Percentiles rank a stretch among this genome's conserved stretches.
phyloP scores from a whole-genome alignment of 2,797 vertebrate genomes.

The Scyliorhinus canicula region DNA sequence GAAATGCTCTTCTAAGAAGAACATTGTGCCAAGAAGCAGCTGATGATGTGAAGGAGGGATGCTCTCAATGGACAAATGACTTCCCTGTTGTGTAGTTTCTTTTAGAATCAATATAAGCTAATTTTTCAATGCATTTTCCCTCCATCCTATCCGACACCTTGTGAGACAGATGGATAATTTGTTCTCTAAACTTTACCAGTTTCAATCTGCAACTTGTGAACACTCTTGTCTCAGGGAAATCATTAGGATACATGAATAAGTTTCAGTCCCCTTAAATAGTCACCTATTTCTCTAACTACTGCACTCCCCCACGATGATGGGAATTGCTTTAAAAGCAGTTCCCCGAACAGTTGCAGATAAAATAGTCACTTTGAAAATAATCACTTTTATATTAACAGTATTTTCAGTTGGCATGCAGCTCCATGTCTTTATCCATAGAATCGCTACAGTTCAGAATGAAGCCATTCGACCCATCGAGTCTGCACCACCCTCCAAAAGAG shows the following conservation, averaged over 20 bases:
- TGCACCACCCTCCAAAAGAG: no score
- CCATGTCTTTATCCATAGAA: no score
- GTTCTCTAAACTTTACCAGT: not conserved
- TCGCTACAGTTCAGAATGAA: no score
- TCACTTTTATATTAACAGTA: not conserved
- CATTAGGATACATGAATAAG: not conserved
- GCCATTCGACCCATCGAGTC: no score
- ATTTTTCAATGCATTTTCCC: not conserved
- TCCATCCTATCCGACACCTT: not conserved
- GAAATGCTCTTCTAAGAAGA: not conserved
- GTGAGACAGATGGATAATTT: not conserved
- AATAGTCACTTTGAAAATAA: not conserved
- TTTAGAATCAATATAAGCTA: not conserved
- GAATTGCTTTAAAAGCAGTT: not conserved
- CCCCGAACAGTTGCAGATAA: not conserved
- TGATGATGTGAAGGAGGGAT: not conserved
- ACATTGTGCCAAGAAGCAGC: not conserved
- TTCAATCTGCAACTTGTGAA: not conserved
- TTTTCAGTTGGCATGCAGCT: not conserved
- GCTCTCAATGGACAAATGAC: not conserved
- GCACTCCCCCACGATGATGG: not conserved
- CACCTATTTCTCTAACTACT: not conserved
- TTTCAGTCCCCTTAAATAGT: not conserved
- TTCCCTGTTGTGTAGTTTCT: not conserved
- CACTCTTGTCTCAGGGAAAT: not conserved